Evolutionary conservation across 2,888 invertebrate species (phyloP).

Genomic region (Brenthis hecate): DNA sequence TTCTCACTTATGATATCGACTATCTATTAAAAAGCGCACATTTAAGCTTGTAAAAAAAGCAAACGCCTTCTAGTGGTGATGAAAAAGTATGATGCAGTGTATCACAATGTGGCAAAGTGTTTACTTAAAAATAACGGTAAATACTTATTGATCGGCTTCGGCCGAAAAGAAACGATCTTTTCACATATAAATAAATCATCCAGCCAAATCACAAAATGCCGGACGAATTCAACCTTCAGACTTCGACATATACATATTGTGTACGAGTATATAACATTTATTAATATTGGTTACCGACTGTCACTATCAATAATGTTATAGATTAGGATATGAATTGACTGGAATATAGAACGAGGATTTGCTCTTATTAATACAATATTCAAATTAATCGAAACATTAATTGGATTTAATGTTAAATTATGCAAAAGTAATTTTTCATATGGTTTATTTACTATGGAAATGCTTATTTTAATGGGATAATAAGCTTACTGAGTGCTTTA

Average conservation of each 20-base stretch:
- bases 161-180: no score
- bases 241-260: no score
- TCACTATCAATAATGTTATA: constrained; percentile 40
- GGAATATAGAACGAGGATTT: constrained; percentile 33
- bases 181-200: no score
- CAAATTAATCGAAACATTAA: constrained; percentile 30
- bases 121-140: no score
- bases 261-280: constrained; percentile 37
- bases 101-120: no score
- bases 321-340: constrained; percentile 36
- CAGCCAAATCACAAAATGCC: constrained; percentile 32
- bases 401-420: constrained; percentile 26
- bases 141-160: no score
- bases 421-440: constrained; percentile 15
- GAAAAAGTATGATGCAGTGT: no score
- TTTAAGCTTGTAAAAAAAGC: no score
- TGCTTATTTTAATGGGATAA: constrained; percentile 10
- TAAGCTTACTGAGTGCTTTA: not conserved
- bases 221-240: not conserved
- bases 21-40: no score
- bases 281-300: constrained; percentile 36
- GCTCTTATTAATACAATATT: constrained; percentile 28
- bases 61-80: no score
- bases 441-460: not conserved
- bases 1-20: no score